Evolutionary conservation across 2,113 vertebrate genomes (phyloP).

Genomic region (Polyodon spathula): DNA sequence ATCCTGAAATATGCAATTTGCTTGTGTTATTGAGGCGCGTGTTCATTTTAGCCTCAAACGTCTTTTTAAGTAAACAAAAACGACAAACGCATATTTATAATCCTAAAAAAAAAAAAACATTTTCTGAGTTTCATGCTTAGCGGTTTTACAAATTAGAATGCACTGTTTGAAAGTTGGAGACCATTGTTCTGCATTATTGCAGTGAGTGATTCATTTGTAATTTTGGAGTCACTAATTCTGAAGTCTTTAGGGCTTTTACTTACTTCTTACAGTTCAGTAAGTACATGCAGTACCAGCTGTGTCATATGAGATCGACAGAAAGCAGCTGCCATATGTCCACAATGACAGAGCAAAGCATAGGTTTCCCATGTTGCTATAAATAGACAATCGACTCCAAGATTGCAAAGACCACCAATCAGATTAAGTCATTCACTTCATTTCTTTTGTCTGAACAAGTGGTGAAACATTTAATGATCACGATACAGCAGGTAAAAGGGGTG

Average conservation of each 20-base stretch:
- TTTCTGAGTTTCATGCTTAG: slow-evolving; percentile 42
- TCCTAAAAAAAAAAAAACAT: slow-evolving; percentile 49
- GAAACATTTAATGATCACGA: too few species aligned
- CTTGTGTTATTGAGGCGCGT: slow-evolving; percentile 28
- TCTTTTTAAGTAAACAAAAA: slow-evolving; percentile 35
- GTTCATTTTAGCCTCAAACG: slow-evolving; percentile 32
- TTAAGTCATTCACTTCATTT: background rate
- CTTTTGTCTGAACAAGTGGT: too few species aligned
- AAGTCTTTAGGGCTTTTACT: slow-evolving; percentile 19
- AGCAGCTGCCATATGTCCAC: slow-evolving; percentile 38
- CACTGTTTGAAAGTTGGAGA: slow-evolving; percentile 44
- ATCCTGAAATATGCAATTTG: slow-evolving; percentile 42
- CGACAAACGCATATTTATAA: slow-evolving; percentile 33
- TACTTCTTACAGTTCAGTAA: background rate
- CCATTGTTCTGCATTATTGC: slow-evolving; percentile 44
- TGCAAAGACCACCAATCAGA: slow-evolving; percentile 28
- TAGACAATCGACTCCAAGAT: slow-evolving; percentile 33
- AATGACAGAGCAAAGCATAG: slow-evolving; percentile 22
- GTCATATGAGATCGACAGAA: slow-evolving; percentile 23
- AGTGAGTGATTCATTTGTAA: slow-evolving; percentile 45
- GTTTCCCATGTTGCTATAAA: slow-evolving; percentile 30
- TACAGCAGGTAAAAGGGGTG: too few species aligned
- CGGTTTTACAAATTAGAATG: slow-evolving; percentile 47
- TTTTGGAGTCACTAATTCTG: slow-evolving; percentile 28
- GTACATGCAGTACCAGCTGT: background rate